Percentiles rank a stretch among this genome's conserved stretches.
These are phyloP conservation scores for Zoanthus solanderi DNA, from an alignment of 92 coral and sea anemone species.

Conservation along the genomic window DNA sequence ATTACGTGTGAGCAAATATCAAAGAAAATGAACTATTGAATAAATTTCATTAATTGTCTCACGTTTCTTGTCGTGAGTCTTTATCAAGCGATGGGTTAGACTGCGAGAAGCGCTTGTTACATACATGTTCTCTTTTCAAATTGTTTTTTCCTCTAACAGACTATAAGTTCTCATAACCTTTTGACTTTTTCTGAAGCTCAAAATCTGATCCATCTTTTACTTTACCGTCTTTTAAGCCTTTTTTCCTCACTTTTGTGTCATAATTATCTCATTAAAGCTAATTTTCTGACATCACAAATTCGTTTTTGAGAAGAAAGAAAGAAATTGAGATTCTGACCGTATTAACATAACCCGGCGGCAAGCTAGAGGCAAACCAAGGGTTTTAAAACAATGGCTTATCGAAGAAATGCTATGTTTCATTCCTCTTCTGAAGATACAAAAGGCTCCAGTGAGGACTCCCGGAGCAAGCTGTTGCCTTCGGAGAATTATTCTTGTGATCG, in stretches of 20 bases:
- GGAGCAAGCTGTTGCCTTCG: conserved; percentile 13
- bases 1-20: no score
- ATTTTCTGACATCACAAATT: conserved; percentile 36
- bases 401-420: conserved; percentile 42
- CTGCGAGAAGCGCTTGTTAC: no score
- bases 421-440: background rate
- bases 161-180: no score
- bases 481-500: background rate
- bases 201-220: no score
- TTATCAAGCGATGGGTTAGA: no score
- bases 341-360: background rate
- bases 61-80: no score
- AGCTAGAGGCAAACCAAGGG: background rate
- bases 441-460: background rate
- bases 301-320: background rate
- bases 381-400: background rate
- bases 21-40: no score
- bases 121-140: no score
- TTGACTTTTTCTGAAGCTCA: no score
- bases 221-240: background rate
- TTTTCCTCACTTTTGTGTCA: background rate
- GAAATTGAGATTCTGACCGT: background rate
- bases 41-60: no score
- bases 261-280: background rate
- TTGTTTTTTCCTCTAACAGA: no score